Conservation (phyloP, 2,113 vertebrate species). For the Scartelaos histophorus region DNA sequence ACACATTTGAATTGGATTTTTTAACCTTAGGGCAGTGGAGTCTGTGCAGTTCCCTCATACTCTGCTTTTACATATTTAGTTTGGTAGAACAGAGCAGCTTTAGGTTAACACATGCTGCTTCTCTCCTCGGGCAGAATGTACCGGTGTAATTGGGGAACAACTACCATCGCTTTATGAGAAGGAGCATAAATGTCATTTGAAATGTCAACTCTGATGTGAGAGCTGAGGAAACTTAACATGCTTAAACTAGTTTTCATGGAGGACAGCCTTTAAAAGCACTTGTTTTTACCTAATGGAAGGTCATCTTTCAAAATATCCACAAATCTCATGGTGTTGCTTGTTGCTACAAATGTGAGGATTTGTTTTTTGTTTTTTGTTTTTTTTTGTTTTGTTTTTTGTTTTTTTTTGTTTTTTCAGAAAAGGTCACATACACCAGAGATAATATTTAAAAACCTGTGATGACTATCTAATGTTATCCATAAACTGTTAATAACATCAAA, state of each 20-base stretch:
- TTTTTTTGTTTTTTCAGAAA: too few relatives aligned
- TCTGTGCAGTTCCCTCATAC: neutral
- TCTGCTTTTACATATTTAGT: conserved; percentile 1
- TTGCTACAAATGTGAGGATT: too few relatives aligned
- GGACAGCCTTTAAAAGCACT: neutral
- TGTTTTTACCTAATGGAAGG: neutral
- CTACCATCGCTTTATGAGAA: neutral
- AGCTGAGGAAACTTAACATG: conserved; percentile 1
- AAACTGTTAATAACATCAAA: too few relatives aligned
- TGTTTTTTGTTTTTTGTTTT: too few relatives aligned
- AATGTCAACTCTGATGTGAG: conserved; percentile 7
- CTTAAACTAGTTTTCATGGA: neutral
- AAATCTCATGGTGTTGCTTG: too few relatives aligned
- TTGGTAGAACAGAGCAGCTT: conserved; percentile 11
- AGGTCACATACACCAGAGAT: too few relatives aligned
- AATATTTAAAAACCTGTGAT: too few relatives aligned
- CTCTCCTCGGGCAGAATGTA: neutral
- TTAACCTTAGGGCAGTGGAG: neutral
- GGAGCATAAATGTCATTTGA: conserved; percentile 7
- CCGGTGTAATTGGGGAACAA: neutral
- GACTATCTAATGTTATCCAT: too few relatives aligned
- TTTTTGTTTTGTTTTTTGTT: too few relatives aligned
- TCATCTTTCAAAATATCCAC: neutral
- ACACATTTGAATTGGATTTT: conserved; percentile 3
- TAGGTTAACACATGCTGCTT: neutral